Base-by-base conservation (phyloP, 2,888 invertebrate species). In the Dasypogon diadema region DNA sequence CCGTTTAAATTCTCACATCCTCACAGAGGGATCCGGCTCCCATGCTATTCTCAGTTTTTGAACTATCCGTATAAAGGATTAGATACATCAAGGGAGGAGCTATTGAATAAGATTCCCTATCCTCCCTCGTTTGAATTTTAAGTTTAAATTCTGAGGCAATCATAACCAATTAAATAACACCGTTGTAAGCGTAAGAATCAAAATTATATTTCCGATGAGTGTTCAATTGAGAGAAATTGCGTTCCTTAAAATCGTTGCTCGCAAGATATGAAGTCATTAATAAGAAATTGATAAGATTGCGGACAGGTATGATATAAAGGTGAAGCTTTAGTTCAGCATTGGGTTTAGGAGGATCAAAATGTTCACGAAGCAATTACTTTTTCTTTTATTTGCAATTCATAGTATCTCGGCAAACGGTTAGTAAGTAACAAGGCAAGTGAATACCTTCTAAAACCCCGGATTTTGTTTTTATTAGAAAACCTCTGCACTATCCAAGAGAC, bases 401-500 rank as follows among this genome's bases (percentile, higher is more conserved):
- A 3, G 42, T 12, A 42, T 42, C n/a, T 42, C 12, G 2, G 42
- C 12, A 12, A 42, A 42, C n/a, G 42, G 42, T 42, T n/a, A 12
- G 42, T 42, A 12, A 42, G 2, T n/a, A 12, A n/a, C n/a, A 12
- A 42, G 2, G 42, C 8, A 12, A 42, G n/a, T 12, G 10, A 6
- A 30, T 42, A 12, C 42, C 3, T 42, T 42, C 1, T 12, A 42
- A 42, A 12, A 42, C 2, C n/a, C 6, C 3, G n/a, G n/a, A 1
- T 42, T 42, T 42, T 42, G 10, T 42, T 42, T 12, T 37, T 58
- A 58, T 46, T 46, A 26, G 34, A 76, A 30, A n/a, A 77, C 70
- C 34, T 16, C n/a, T 80, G 80, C 74, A 55, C 74, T 21, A 48
- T 51, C 42, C 78, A 84, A 60, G 83, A 83, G 46, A 83, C 79